Evolutionary conservation across 2,888 invertebrate genomes (phyloP).

Genomic region (Cantharis rufa): DNA sequence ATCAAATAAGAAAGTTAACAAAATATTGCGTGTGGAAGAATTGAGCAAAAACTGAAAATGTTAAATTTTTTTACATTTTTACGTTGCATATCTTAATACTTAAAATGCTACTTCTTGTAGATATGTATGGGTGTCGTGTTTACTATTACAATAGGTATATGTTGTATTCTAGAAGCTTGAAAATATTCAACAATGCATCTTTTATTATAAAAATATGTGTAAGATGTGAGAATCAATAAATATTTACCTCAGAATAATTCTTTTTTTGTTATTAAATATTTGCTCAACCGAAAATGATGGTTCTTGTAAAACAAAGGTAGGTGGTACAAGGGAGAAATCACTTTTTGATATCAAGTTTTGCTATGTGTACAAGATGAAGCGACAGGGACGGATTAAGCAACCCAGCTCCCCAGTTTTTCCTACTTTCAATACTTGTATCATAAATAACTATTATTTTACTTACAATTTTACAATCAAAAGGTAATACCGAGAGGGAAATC

Average conservation of each 20-base stretch:
- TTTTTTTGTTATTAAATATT: neutral
- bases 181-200: constrained; percentile 27
- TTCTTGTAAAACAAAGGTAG: too few relatives aligned
- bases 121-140: constrained; percentile 4
- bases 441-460: too few relatives aligned
- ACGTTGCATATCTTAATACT: neutral
- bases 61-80: neutral
- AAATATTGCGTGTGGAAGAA: neutral
- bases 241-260: neutral
- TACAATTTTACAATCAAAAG: too few relatives aligned
- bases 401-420: too few relatives aligned
- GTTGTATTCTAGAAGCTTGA: neutral
- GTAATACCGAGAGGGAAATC: too few relatives aligned
- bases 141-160: neutral
- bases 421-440: too few relatives aligned
- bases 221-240: neutral
- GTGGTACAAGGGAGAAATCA: too few relatives aligned
- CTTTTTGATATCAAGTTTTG: too few relatives aligned
- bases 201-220: constrained; percentile 5
- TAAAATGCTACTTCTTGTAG: neutral
- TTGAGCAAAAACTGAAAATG: neutral
- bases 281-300: neutral
- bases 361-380: too few relatives aligned
- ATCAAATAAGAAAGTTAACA: neutral
- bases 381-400: too few relatives aligned